Evolutionary conservation across 2,888 invertebrate species (phyloP).

Genomic region (Petrolisthes manimaculis): DNA sequence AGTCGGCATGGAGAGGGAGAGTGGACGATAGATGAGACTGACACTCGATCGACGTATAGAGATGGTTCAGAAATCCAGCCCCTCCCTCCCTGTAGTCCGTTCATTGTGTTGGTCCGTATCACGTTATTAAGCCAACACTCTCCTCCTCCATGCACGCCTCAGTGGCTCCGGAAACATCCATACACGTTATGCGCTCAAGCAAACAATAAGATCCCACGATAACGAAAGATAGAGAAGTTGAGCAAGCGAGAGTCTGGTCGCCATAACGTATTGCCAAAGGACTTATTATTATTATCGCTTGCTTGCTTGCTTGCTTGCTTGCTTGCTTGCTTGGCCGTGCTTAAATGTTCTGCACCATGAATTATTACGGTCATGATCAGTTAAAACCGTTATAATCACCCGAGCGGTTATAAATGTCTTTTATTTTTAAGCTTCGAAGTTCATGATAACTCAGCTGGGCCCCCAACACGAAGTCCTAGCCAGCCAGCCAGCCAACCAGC

Average conservation of each 20-base stretch:
- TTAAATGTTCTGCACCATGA: conserved; percentile 4
- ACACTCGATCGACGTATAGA: too few species aligned
- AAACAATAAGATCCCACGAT: conserved; percentile 10
- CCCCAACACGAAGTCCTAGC: too few species aligned
- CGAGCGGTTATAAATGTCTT: not conserved
- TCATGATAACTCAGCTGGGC: too few species aligned
- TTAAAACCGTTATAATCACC: conserved; percentile 6
- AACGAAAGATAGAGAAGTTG: not conserved
- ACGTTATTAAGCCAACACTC: too few species aligned
- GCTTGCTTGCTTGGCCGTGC: not conserved
- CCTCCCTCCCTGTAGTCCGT: too few species aligned
- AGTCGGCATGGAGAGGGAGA: too few species aligned
- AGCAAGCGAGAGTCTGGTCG: not conserved
- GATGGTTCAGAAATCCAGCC: too few species aligned
- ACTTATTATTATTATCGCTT: conserved; percentile 1
- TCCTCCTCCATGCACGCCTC: not conserved
- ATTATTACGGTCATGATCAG: conserved; percentile 5
- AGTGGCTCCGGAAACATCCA: not conserved
- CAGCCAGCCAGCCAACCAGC: too few species aligned
- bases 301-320: not conserved
- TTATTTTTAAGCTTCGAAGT: too few species aligned
- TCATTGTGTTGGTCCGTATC: too few species aligned
- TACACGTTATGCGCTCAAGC: not conserved
- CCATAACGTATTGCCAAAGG: not conserved
- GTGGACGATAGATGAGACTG: too few species aligned